Base-by-base conservation (phyloP, 1,140 invertebrate genomes). In the Pseudomyrmex gracilis region DNA sequence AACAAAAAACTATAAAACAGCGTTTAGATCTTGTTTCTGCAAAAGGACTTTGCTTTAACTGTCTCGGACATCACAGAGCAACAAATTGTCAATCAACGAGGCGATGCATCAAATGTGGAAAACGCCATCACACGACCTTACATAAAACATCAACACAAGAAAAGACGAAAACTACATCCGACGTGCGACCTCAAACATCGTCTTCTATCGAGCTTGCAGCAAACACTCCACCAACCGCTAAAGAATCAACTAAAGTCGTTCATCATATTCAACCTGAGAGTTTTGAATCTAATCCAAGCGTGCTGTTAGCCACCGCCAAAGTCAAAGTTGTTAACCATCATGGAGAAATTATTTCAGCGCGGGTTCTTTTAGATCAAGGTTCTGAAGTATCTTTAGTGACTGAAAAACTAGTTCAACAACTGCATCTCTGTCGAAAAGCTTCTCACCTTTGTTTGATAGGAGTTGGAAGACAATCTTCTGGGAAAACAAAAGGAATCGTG, bases 291-390 rank as follows among this genome's bases (percentile, higher is more conserved):
- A 24, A 24, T 60, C 9, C 0, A 12, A 49, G 4, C 2, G 24
- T 24, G 8, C 58, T 84, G 0, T 43, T 84, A 47, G 63, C 82
- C 1, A 84, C 83, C 0, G 83, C 74, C 2, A 74, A 20, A 1
- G 51, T 84, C 15, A 22, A n/a, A 15, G 64, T 84, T 15, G 1
- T 45, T 49, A 2, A 34, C 24, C 1, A 68, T 2, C 47, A 68
- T 5, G 63, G 24, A 13, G 15, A 60, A 2, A 13, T 47, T 60
- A 1, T 61, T 43, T 53, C 15, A 12, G 71, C 87, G 49, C 4
- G 86, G 55, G 85, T 70, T 2, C 71, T 91, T 8, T 60, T 91
- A 8, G 90, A 55, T 55, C 15, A 55, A 17, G n/a, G 53, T 5
- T 55, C 53, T 15, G n/a, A 55, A 17, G n/a, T 55, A 2, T 55